Percentiles rank a stretch among this genome's conserved stretches.
These are phyloP conservation scores for Chionoecetes opilio DNA, from an alignment of 1,140 invertebrate genomes.

Conservation along the genomic window DNA sequence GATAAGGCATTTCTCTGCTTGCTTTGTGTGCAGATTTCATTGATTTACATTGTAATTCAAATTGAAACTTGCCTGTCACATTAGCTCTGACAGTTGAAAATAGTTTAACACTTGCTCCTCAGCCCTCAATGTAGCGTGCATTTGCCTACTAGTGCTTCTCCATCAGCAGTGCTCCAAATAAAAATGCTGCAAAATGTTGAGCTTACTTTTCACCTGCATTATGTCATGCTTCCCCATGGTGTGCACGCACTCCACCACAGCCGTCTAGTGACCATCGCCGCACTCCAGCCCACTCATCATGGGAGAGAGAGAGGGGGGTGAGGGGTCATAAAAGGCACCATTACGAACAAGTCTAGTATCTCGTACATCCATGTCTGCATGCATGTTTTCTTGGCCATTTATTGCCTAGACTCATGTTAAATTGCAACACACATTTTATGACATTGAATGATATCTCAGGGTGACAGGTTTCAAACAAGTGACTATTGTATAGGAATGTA, in stretches of 20 bases:
- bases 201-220: not conserved
- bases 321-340: not conserved
- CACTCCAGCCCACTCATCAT: not conserved
- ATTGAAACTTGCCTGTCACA: constrained; percentile 51
- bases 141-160: not conserved
- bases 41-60: not conserved
- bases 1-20: constrained; percentile 32
- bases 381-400: too few relatives aligned
- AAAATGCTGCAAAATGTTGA: not conserved
- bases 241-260: not conserved
- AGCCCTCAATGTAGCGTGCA: not conserved
- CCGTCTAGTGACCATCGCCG: not conserved
- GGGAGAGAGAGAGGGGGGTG: not conserved
- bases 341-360: too few relatives aligned
- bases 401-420: too few relatives aligned
- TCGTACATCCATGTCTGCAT: too few relatives aligned
- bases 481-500: too few relatives aligned
- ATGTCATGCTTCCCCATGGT: not conserved
- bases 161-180: constrained; percentile 11
- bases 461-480: too few relatives aligned
- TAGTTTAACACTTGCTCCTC: constrained; percentile 48
- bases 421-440: too few relatives aligned
- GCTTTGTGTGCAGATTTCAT: not conserved
- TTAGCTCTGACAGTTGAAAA: constrained; percentile 33
- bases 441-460: too few relatives aligned